Evolutionary conservation across 2,113 vertebrate genomes (phyloP), one percentile per base, ranked within the genome.

Genomic region (Ancistrus triradiatus): DNA sequence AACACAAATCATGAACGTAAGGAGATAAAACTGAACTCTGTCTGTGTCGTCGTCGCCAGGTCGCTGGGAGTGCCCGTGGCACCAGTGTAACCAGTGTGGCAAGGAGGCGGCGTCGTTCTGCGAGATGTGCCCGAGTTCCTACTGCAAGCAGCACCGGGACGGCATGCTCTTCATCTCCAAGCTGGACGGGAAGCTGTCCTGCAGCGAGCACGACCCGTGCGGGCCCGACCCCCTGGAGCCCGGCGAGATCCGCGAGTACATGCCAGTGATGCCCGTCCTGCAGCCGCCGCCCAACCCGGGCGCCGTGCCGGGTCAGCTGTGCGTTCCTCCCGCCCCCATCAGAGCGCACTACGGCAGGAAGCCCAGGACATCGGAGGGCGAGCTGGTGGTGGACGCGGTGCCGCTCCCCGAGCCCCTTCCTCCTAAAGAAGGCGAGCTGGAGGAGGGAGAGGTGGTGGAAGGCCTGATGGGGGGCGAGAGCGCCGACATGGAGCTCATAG

Each of bases 151-250:
- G 78, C 96, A 99, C 68, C 87, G 93, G 2, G 94, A 98, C 62
- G 94, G 93, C 58, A 96, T 94, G 92, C 95, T 99, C 57, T 98
- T 98, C 82, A 97, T 97, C 80, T 98, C 96, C 80, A 98, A 98
- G 81, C 82, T 98, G 74, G 95, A 98, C 11, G 95, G 95, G 56
- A 93, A 94, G 59, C 84, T 97, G 24, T 92, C 90, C 73, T 98
- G 96, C 83, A 97, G 91, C n/a, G 96, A 98, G 25, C 95, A 98
- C 0, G 96, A 98, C 73, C 95, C 96, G 2, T 98, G 96, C 24
- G 95, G 96, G 18, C 91, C 95, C 2, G 90, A 98, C 58, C 96
- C 96, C 14, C 81, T 98, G 60, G 96, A 98, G 73, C 95, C 96
- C 0, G 95, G 96, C 68, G 96, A 98, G 88, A 97, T 98, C 18